Conservation (phyloP, 2,888 invertebrate species). For the Eupithecia inturbata region DNA sequence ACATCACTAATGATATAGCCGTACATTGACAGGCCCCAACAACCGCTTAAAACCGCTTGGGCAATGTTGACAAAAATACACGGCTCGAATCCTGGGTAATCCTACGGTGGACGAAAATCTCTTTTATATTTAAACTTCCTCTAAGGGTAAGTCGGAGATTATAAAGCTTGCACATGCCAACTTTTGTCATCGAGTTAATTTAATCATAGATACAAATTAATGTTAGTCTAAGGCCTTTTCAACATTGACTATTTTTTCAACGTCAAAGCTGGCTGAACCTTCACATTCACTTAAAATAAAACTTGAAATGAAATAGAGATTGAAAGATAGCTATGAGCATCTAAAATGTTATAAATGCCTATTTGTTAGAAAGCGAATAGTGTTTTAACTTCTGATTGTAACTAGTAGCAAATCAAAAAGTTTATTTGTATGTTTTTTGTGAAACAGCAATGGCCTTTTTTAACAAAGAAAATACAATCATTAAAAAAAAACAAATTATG, state of each 20-base stretch:
- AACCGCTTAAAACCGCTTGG: slow-evolving; percentile 27
- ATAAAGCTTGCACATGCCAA: slow-evolving; percentile 1
- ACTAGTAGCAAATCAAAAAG: neutral
- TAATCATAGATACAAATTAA: neutral
- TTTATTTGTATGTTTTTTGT: too few relatives aligned
- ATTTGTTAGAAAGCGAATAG: too few relatives aligned
- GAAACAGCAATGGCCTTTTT: too few relatives aligned
- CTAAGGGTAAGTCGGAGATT: neutral
- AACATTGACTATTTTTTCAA: neutral
- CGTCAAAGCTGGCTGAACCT: neutral
- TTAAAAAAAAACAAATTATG: too few relatives aligned
- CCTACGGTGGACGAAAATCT: slow-evolving; percentile 15
- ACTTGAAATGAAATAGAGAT: too few relatives aligned
- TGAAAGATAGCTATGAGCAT: too few relatives aligned
- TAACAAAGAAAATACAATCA: too few relatives aligned
- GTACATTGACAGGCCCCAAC: slow-evolving; percentile 47
- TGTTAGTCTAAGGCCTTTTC: neutral
- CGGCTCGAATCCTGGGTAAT: slow-evolving; percentile 13
- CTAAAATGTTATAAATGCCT: too few relatives aligned
- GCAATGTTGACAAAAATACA: slow-evolving; percentile 3
- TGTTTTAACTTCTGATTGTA: neutral
- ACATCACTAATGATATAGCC: slow-evolving; percentile 73
- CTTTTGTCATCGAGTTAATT: slow-evolving; percentile 1
- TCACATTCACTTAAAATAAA: too few relatives aligned
- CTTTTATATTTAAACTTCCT: slow-evolving; percentile 11